Conservation (phyloP, 2,888 invertebrate species). For the Leucophenga maculata region DNA sequence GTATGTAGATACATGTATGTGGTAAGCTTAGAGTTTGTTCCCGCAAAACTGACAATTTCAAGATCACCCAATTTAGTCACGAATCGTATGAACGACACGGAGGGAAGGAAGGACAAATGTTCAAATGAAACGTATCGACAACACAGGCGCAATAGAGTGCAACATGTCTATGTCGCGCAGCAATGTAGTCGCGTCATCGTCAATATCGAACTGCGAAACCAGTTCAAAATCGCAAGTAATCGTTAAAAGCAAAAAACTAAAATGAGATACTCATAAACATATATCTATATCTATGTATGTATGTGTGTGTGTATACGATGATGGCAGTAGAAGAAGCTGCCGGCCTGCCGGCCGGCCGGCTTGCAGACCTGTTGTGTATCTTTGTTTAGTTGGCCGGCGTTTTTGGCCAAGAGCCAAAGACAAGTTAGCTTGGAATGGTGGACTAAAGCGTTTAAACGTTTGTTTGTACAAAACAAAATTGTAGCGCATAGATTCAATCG, state of each 20-base stretch:
- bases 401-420: conserved; percentile 39
- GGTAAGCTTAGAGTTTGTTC: conserved; percentile 12
- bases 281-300: not conserved
- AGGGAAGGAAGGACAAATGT: not conserved
- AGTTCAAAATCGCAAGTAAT: conserved; percentile 47
- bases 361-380: conserved; percentile 19
- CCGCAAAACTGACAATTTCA: conserved; percentile 40
- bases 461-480: too few relatives aligned
- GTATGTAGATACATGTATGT: too few relatives aligned
- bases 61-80: conserved; percentile 40
- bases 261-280: conserved; percentile 3
- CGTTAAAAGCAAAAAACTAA: conserved; percentile 18
- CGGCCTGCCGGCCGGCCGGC: conserved; percentile 51
- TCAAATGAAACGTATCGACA: not conserved
- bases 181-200: not conserved
- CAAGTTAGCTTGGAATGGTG: conserved; percentile 14
- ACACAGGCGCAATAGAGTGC: not conserved
- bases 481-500: not conserved
- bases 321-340: conserved; percentile 36
- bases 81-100: conserved; percentile 23
- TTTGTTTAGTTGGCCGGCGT: conserved; percentile 40
- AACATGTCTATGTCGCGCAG: not conserved
- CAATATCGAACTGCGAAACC: conserved; percentile 42
- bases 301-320: too few relatives aligned
- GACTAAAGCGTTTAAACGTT: not conserved